Base-by-base conservation (phyloP, 1,140 invertebrate genomes). In the Bombyx mandarina region DNA sequence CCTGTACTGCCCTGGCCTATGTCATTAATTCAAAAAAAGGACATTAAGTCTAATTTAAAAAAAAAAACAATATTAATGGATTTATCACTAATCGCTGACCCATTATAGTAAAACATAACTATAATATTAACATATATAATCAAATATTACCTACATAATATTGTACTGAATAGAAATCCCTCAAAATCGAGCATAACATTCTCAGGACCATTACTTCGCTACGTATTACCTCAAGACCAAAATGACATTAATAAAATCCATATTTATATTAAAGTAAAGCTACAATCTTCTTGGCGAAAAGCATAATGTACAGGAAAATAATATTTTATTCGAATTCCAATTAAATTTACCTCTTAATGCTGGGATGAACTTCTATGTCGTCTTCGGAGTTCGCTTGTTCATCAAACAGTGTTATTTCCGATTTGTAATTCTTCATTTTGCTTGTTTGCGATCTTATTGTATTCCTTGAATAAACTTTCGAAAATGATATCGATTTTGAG, bases 401-500 rank as follows among this genome's bases (percentile, higher is more conserved):
- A 7, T 68, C 71, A 43, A 18, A 35, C 48, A 58, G 45, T 4
- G 59, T 63, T 8, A 48, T n/a, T 48, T 66, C 66, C 35, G 63
- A 66, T 7, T 63, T 56, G 7, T 47, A 47, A 47, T 22, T 53
- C 50, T 52, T 71, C 45, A 67, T 66, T 53, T 66, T 71, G 42
- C 60, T 66, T 8, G 63, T 57, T 10, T 55, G 54, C 6, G 68
- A 67, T 49, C 62, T 75, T 7, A 54, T 52, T 10, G 62, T 46
- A 35, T 52, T 51, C 44, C 62, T 74, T 1, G 71, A 67, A 12
- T 67, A 58, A 22, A 60, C 58, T 61, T 66, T 70, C 6, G 69
- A 75, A 54, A 73, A 67, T 9, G 72, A 69, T 68, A 71, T 79
- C 0, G 73, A 69, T 61, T 65, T 72, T 2, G 65, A 63, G 10